Evolutionary conservation across 2,888 invertebrate species (phyloP), one percentile per base, ranked within the genome.

Genomic region (Eristalis intricaria): DNA sequence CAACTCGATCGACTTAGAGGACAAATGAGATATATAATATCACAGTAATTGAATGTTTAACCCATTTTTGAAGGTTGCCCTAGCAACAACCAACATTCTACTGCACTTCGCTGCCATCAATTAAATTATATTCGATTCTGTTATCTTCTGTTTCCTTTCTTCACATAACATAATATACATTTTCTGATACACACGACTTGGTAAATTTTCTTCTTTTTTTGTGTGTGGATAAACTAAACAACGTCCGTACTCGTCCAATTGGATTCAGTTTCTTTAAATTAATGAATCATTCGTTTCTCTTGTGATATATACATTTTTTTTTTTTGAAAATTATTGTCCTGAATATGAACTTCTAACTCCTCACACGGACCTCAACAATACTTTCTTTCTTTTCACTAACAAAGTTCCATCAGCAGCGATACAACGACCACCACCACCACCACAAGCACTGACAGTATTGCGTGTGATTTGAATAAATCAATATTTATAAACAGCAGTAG

Each of bases 401-500:
- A 77, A 71, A 76, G 68, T 66, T 60, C 43, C n/a, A 71, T 50
- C 71, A 82, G 70, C 61, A 83, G 68, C 74, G 75, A 19, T 19
- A 50, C 50, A 19, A 50, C 32, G 7, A 71, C 50, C 66, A 82
- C 71, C 61, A 83, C 63, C 70, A 75, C 61, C 40, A 63, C 22
- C 50, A 60, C 35, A 70, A 22, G 70, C 71, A 64, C 75, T 84
- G 84, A 84, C 88, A 83, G 79, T 84, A 78, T 88, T 76, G 73
- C 71, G 64, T 65, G 75, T 63, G 75, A 79, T 75, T 89, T 89
- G 89, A 89, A 89, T 84, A 90, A 90, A 90, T 90, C 89, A 89
- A 90, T 90, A 90, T 90, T 89, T 89, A 88, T 89, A 89, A 89
- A 89, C 89, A 89, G 86, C 89, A 89, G 89, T 88, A 88, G 89